A percentile compares a stretch with the other conserved stretches of the same genome.
These are phyloP conservation scores for Cosmorhoe ocellata DNA, from an alignment of 2,888 invertebrate genomes.

Conservation along the genomic window DNA sequence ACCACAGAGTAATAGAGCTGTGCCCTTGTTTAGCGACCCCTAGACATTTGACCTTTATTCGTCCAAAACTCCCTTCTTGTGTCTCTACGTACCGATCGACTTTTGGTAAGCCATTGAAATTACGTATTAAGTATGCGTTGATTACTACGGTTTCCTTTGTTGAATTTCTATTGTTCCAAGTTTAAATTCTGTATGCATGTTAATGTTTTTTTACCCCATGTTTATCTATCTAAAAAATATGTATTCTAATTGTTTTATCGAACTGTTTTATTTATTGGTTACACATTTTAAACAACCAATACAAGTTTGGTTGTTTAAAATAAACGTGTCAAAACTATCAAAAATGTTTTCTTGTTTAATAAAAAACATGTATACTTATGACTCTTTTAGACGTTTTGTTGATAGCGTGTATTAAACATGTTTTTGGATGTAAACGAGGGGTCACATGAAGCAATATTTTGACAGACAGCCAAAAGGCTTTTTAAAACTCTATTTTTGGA, in stretches of 20 bases:
- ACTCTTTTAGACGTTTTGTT: too few species aligned
- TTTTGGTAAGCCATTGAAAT: constrained; percentile 41
- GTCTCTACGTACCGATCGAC: constrained; percentile 35
- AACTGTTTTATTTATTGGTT: too few species aligned
- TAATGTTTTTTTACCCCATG: neutral
- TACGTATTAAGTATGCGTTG: constrained; percentile 34
- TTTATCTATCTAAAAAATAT: too few species aligned
- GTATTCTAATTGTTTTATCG: too few species aligned
- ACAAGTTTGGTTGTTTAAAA: too few species aligned
- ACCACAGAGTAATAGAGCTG: constrained; percentile 20
- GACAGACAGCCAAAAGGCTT: constrained; percentile 7
- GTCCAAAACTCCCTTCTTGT: constrained; percentile 30
- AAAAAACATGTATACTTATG: too few species aligned
- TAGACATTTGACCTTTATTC: constrained; percentile 63
- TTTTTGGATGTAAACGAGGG: too few species aligned
- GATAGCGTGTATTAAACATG: too few species aligned
- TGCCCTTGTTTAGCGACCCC: constrained; percentile 62
- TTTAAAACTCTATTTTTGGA: constrained; percentile 10
- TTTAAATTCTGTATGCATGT: neutral
- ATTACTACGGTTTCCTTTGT: constrained; percentile 31
- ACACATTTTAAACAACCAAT: too few species aligned
- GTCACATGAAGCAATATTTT: neutral
- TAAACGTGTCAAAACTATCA: too few species aligned
- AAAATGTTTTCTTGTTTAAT: too few species aligned
- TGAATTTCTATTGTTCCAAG: constrained; percentile 4